Evolutionary conservation across 1,140 invertebrate species (phyloP).

Genomic region (Pinna nobilis): DNA sequence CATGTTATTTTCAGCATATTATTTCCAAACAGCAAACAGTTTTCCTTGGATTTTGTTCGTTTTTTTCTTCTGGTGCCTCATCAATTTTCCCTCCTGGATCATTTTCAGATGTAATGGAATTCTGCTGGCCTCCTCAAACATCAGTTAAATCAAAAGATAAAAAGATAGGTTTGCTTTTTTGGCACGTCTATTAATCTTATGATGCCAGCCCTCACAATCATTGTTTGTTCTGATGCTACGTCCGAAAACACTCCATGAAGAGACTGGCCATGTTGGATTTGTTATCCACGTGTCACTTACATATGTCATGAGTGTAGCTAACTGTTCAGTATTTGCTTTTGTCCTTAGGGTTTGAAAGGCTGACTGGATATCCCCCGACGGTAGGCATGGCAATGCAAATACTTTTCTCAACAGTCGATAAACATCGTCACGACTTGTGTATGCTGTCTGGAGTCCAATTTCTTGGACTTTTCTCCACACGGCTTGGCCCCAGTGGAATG

Average conservation of each 20-base stretch:
- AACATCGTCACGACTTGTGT: not conserved
- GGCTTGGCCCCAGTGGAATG: slow-evolving; percentile 19
- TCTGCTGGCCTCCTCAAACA: slow-evolving; percentile 3
- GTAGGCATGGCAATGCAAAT: slow-evolving; percentile 23
- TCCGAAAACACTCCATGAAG: not conserved
- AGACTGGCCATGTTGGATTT: not conserved
- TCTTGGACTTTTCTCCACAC: slow-evolving; percentile 17
- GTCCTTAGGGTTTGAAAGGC: not conserved
- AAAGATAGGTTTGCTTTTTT: not conserved
- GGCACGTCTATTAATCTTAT: not conserved
- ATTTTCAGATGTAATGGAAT: slow-evolving; percentile 1
- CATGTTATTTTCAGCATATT: no score
- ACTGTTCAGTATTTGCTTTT: not conserved
- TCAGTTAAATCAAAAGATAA: not conserved
- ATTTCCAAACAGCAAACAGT: no score
- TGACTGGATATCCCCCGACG: slow-evolving; percentile 1
- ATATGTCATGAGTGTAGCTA: not conserved
- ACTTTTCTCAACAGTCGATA: slow-evolving; percentile 8
- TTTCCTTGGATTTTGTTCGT: not conserved
- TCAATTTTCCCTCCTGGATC: slow-evolving; percentile 12
- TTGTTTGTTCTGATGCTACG: slow-evolving; percentile 8
- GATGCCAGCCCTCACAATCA: slow-evolving; percentile 11
- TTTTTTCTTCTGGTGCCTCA: not conserved
- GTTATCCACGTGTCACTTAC: not conserved
- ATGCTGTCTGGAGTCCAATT: slow-evolving; percentile 17